phyloP scores from a whole-genome alignment of 2,797 vertebrate species.

The Myotis myotis region DNA sequence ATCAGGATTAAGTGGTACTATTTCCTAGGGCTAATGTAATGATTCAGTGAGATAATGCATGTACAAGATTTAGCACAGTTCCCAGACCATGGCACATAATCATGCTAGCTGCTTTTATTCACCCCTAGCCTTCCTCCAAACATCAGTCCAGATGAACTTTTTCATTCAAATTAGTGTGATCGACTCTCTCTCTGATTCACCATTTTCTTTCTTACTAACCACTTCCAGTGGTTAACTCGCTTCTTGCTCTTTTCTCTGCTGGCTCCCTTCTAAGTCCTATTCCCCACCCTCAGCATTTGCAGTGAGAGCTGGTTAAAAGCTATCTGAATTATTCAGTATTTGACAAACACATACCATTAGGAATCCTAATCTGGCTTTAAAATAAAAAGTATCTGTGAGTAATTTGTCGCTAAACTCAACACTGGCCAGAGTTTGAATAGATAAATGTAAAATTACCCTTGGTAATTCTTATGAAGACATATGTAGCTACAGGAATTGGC shows the following conservation, averaged over 20 bases:
- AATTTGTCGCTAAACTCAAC: conserved; percentile 60
- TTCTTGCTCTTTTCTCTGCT: background rate
- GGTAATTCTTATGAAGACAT: conserved; percentile 64
- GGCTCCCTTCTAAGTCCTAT: background rate
- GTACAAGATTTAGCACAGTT: background rate
- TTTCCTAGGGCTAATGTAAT: background rate
- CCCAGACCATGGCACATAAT: background rate
- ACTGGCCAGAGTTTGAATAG: conserved; percentile 53
- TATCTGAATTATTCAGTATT: conserved; percentile 69
- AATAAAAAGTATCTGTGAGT: conserved; percentile 59
- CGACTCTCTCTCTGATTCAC: background rate
- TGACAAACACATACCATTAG: conserved; percentile 52
- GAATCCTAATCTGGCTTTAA: conserved; percentile 59
- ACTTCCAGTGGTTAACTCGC: background rate
- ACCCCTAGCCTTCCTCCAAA: background rate
- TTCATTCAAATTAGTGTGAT: background rate
- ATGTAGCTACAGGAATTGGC: conserved; percentile 42
- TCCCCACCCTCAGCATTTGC: background rate
- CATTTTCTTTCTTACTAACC: background rate
- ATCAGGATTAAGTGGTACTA: background rate
- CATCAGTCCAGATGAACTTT: background rate
- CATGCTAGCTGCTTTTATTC: background rate
- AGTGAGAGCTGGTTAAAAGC: conserved; percentile 37
- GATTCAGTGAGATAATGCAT: background rate
- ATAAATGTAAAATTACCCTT: conserved; percentile 73